phyloP scores from a whole-genome alignment of 35 echinoderm and acorn worm species.

The Lytechinus pictus region DNA sequence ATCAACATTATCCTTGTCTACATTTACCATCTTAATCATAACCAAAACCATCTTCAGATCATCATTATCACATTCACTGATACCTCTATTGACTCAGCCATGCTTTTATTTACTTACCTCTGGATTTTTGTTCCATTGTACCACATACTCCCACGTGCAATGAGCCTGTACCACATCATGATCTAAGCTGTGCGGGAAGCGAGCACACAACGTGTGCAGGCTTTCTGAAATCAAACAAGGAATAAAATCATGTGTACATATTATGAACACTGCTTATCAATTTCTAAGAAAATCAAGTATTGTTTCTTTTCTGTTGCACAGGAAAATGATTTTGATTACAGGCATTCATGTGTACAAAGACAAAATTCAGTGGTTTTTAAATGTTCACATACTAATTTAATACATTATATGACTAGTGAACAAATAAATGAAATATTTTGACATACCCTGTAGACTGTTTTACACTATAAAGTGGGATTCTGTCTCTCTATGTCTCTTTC shows the following conservation, averaged over 20 bases:
- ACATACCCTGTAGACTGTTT: too few species aligned
- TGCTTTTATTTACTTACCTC: conserved; percentile 62
- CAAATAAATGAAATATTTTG: too few species aligned
- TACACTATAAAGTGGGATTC: too few species aligned
- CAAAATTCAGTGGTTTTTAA: not conserved
- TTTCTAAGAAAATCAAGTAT: not conserved
- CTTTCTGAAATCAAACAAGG: conserved; percentile 49
- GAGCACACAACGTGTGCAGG: conserved; percentile 55
- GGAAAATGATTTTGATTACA: too few species aligned
- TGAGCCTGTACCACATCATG: conserved; percentile 94
- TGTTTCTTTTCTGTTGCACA: not conserved
- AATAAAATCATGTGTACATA: not conserved
- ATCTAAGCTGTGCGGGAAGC: conserved; percentile 80
- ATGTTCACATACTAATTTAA: too few species aligned
- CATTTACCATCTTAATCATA: too few species aligned
- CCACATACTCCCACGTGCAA: conserved; percentile 94
- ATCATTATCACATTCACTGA: too few species aligned
- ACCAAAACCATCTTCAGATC: too few species aligned
- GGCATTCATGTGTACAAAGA: too few species aligned
- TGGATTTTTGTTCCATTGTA: conserved; percentile 94
- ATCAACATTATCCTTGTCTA: too few species aligned
- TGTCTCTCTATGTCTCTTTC: not conserved
- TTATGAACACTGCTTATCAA: not conserved
- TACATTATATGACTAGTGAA: too few species aligned
- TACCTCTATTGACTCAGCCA: not conserved